Base-by-base conservation (phyloP, 2,113 vertebrate genomes). In the Oryzias woworae region DNA sequence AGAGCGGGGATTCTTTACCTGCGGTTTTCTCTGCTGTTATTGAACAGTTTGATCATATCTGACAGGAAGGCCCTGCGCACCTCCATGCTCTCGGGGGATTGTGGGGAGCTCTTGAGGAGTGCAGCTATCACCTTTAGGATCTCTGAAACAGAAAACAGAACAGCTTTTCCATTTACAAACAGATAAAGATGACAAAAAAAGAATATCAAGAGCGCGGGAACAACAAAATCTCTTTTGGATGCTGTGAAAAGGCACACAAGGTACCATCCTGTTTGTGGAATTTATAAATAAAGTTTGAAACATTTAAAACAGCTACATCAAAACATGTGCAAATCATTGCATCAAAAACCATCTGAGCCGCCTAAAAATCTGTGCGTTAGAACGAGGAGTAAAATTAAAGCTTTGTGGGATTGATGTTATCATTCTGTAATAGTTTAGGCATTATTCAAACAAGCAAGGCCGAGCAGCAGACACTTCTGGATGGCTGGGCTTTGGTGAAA, bases 11-110 rank as follows among this genome's bases (percentile, higher is more conserved):
- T 43, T 64, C 89, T 89, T 48, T 84, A 99, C 97, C 97, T 96
- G 85, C 97, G 93, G 78, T 99, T 99, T 82, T 98, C 97, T 85
- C 95, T 88, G 88, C 94, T 98, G 91, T 96, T 99, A 91, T 97
- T 98, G 90, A 99, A 98, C 84, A 99, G 93, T 91, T 98, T 98
- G 92, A 98, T 98, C 97, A 98, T 98, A 86, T 99, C 97, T 1
- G 97, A 98, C 64, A 98, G 94, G 71, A 99, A 99, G 51, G 95
- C 92, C 83, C 95, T 77, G 43, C 93, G 94, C 77, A 98, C 93
- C 84, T 98, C 97, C 92, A 98, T 93, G 66, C 84, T 93, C 86
- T 98, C 97, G 2, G 93, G 86, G 45, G 91, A 92, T 28, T 86
- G 87, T 5, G 93, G 91, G 71, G 94, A 93, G 86, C 92, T 95